These are phyloP conservation scores for Mesembrinibis cayennensis DNA, from an alignment of 2,113 vertebrate species.

Conservation along the genomic window DNA sequence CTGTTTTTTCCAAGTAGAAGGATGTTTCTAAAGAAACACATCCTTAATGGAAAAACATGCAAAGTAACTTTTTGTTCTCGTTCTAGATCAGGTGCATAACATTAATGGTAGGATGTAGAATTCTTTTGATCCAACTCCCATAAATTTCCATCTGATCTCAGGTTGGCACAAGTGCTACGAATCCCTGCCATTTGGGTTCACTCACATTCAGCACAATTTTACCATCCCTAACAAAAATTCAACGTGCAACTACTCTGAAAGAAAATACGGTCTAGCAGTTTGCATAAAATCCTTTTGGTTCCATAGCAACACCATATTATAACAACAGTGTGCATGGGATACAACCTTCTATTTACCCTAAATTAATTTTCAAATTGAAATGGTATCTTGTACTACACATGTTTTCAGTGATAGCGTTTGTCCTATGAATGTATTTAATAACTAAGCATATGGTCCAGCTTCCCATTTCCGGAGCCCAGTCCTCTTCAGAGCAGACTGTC, in stretches of 20 bases:
- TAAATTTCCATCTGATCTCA: neutral
- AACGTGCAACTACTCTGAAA: neutral
- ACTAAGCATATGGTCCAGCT: constrained; percentile 18
- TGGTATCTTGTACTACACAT: constrained; percentile 35
- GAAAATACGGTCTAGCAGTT: neutral
- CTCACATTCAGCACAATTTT: neutral
- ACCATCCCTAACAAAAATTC: neutral
- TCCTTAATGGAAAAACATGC: neutral
- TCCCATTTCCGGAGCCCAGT: neutral
- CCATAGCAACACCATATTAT: constrained; percentile 5
- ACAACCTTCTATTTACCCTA: constrained; percentile 17
- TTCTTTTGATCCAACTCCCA: neutral
- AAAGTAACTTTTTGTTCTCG: neutral
- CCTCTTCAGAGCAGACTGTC: neutral
- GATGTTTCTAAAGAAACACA: neutral
- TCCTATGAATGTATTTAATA: constrained; percentile 62
- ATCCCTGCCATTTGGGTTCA: neutral
- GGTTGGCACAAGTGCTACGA: neutral
- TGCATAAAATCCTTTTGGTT: constrained; percentile 4
- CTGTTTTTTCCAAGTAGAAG: neutral
- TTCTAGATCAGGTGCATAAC: neutral
- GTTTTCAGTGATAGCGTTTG: constrained; percentile 31
- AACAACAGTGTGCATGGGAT: neutral
- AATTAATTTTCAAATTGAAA: constrained; percentile 63
- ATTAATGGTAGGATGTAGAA: neutral